Percentiles rank a stretch among this genome's conserved stretches.
Evolutionary conservation across 2,888 invertebrate genomes (phyloP).

Genomic region (Caenorhabditis imperialis): DNA sequence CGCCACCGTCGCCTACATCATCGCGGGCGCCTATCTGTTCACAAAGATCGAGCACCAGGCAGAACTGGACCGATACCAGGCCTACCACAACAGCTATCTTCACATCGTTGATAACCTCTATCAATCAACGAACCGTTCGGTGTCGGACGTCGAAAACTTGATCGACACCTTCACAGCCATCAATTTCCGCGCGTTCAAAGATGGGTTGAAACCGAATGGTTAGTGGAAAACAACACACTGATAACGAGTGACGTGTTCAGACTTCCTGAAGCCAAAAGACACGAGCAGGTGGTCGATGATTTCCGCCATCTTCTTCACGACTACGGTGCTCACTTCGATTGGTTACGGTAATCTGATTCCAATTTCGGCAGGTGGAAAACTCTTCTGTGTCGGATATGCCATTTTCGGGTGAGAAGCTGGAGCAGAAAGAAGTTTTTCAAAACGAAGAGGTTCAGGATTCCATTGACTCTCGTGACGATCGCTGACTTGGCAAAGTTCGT

Average conservation of each 20-base stretch:
- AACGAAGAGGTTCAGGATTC: slow-evolving; percentile 66
- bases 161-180: slow-evolving; percentile 71
- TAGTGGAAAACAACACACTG: not conserved
- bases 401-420: slow-evolving; percentile 67
- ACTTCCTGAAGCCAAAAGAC: slow-evolving; percentile 33
- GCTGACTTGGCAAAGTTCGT: slow-evolving; percentile 77
- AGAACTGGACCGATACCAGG: slow-evolving; percentile 60
- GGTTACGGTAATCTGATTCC: slow-evolving; percentile 76
- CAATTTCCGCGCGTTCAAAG: slow-evolving; percentile 71
- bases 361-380: slow-evolving; percentile 71
- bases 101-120: slow-evolving; percentile 33
- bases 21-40: slow-evolving; percentile 67
- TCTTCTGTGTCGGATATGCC: slow-evolving; percentile 76
- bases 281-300: slow-evolving; percentile 72
- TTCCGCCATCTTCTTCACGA: slow-evolving; percentile 71
- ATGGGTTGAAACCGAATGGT: slow-evolving; percentile 63
- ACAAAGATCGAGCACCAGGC: slow-evolving; percentile 64
- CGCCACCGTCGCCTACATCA: slow-evolving; percentile 69
- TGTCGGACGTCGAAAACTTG: slow-evolving; percentile 44
- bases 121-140: slow-evolving; percentile 28
- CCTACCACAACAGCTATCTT: slow-evolving; percentile 39
- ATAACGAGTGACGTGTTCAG: slow-evolving; percentile 14
- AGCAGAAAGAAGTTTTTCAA: not conserved
- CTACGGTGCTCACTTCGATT: slow-evolving; percentile 71
- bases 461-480: slow-evolving; percentile 76